Evolutionary conservation across 2,888 invertebrate species (phyloP).

Genomic region (Chloroclystis v-ata): DNA sequence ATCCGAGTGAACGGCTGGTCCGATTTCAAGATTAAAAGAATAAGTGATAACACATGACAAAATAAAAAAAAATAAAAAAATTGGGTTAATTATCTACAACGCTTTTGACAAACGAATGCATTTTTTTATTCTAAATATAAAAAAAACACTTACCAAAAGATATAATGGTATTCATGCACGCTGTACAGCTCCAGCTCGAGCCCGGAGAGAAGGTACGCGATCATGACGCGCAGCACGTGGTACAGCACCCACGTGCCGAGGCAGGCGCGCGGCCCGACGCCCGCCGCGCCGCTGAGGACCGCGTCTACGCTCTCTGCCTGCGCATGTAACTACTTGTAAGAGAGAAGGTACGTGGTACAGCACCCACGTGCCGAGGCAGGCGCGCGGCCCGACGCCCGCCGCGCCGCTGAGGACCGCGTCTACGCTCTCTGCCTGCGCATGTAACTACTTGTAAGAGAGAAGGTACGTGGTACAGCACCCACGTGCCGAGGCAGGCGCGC

Average conservation of each 20-base stretch:
- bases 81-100: too few relatives aligned
- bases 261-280: conserved; percentile 79
- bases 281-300: conserved; percentile 52
- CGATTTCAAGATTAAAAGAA: too few relatives aligned
- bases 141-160: conserved; percentile 85
- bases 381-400: conserved; percentile 56
- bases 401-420: conserved; percentile 80
- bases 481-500: conserved; percentile 91
- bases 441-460: conserved; percentile 72
- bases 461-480: conserved; percentile 98
- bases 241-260: conserved; percentile 97
- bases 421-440: conserved; percentile 88
- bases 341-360: conserved; percentile 96
- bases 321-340: conserved; percentile 41
- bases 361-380: conserved; percentile 96
- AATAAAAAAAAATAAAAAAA: too few relatives aligned
- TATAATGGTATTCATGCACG: conserved; percentile 96
- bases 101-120: too few relatives aligned
- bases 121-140: too few relatives aligned
- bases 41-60: too few relatives aligned
- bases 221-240: conserved; percentile 94
- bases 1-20: too few relatives aligned
- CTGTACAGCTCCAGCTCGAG: conserved; percentile 97
- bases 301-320: conserved; percentile 95
- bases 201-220: conserved; percentile 94